Evolutionary conservation across 2,797 vertebrate genomes (phyloP), one percentile per base, ranked within the genome.

Genomic region (Acanthopagrus latus): DNA sequence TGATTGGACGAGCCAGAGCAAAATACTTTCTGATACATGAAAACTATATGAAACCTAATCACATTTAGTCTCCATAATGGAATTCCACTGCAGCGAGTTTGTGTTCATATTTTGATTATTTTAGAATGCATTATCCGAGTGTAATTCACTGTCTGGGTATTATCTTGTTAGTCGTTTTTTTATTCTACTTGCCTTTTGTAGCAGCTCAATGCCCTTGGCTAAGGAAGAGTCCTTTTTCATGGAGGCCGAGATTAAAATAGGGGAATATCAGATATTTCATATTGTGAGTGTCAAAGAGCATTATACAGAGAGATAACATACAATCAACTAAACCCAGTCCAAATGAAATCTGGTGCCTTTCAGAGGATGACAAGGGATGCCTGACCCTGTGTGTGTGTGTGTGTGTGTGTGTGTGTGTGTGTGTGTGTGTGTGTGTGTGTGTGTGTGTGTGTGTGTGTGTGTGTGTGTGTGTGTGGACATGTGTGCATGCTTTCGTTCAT

Each of bases 71-170:
- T 82, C 84, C 54, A 25, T 94, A 93, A 94, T 93, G 87, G 89
- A 92, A 93, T 93, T 93, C 79, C 86, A 86, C 75, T 86, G 92
- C 89, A 88, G 67, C 80, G 85, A 90, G 91, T 86, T 92, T 92
- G 91, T 89, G 90, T 94, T 94, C 91, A 91, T 93, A 90, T 93
- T 93, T 89, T 91, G 88, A 94, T 94, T 94, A 93, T 91, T 93
- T 94, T 93, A 90, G 75, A 91, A 92, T 93, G 91, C 92, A 93
- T 94, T 91, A 93, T 93, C 85, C 74, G 68, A 89, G 88, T 90
- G 91, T 92, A 92, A 91, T 92, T 93, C 86, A 88, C 91, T 92
- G 86, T 90, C 91, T 89, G 82, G 87, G 83, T 92, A 91, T 93
- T 92, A 92, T 87, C 86, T 89, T 89, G 85, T 93, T 92, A 90